Evolutionary conservation across 2,888 invertebrate genomes (phyloP).

Genomic region (Tortricodes alternella): DNA sequence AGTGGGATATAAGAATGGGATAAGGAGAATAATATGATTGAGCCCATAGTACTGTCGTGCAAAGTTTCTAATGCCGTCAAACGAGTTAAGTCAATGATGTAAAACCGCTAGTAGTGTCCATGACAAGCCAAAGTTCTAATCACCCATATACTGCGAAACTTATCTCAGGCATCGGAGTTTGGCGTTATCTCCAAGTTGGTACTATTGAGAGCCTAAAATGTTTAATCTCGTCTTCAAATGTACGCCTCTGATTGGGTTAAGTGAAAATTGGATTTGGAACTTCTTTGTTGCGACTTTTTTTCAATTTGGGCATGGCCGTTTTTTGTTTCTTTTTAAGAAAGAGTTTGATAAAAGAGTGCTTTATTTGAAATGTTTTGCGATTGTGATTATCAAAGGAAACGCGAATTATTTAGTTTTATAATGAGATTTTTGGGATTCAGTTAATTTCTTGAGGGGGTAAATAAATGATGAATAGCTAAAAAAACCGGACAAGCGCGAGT

Average conservation of each 20-base stretch:
- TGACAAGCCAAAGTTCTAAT: constrained; percentile 22
- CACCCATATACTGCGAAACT: constrained; percentile 28
- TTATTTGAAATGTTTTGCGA: constrained; percentile 21
- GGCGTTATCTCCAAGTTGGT: constrained; percentile 27
- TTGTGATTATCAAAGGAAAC: neutral
- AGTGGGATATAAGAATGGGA: too few species aligned
- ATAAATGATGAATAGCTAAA: too few species aligned
- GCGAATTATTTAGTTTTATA: neutral
- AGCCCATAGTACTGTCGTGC: neutral
- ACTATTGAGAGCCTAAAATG: constrained; percentile 26
- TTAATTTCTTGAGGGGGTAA: too few species aligned
- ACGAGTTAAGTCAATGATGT: constrained; percentile 13
- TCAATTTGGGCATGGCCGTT: constrained; percentile 18
- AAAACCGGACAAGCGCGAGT: too few species aligned
- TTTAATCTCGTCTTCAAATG: constrained; percentile 29
- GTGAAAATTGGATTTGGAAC: constrained; percentile 26
- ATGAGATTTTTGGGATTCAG: neutral
- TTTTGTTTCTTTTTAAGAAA: constrained; percentile 16
- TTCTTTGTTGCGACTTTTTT: constrained; percentile 27
- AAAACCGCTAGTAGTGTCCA: constrained; percentile 22
- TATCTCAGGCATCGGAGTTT: constrained; percentile 14
- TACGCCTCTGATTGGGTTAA: constrained; percentile 29
- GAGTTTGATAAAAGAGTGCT: constrained; percentile 26
- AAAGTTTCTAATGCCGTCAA: constrained; percentile 4
- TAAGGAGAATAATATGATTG: too few species aligned